Evolutionary conservation across 1,140 invertebrate species (phyloP), one percentile per base, ranked within the genome.

Genomic region (Trichomalopsis sarcophagae): DNA sequence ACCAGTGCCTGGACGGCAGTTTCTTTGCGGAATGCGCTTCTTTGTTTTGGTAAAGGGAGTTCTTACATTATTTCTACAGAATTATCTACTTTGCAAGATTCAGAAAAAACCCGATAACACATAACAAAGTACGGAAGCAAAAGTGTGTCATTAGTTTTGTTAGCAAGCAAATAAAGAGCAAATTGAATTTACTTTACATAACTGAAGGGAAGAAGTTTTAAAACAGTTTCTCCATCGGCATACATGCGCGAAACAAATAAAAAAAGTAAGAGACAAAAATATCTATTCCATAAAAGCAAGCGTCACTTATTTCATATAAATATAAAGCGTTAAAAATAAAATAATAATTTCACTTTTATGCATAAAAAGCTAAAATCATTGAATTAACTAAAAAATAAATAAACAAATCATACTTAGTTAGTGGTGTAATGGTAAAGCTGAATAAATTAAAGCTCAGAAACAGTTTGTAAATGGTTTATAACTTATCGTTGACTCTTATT

Each of bases 1-100:
- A 68, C 79, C 79, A 81, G 66, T 81, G 36, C 79, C 79, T 81
- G 79, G 66, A 69, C 79, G 79, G 33, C 73, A 33, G 36, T 75
- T 73, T 44, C 11, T 23, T 74, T 40, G 33, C 36, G 14, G 33
- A 21, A 74, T 33, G 30, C 13, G 10, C 10, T 36, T 74, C 33
- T 74, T 74, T 14, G 73, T 21, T 73, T 76, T 44, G 36, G 40
- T 40, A 33, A 74, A 74, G 40, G 17, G 27, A 27, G 21, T 71
- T 71, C 10, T 27, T 71, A 30, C 68, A 71, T 71, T 27, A 30
- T 14, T 71, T 71, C 27, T 71, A 71, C 10, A 13, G 17, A 71
- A 71, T 27, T 27, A 50, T 50, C 11, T 50, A 44, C 40, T 44
- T 11, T 44, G 40, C 40, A 44, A 44, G 7, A 44, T 44, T 44